Base-by-base conservation (phyloP, 2,113 vertebrate genomes). In the Campylomormyrus numenius region DNA sequence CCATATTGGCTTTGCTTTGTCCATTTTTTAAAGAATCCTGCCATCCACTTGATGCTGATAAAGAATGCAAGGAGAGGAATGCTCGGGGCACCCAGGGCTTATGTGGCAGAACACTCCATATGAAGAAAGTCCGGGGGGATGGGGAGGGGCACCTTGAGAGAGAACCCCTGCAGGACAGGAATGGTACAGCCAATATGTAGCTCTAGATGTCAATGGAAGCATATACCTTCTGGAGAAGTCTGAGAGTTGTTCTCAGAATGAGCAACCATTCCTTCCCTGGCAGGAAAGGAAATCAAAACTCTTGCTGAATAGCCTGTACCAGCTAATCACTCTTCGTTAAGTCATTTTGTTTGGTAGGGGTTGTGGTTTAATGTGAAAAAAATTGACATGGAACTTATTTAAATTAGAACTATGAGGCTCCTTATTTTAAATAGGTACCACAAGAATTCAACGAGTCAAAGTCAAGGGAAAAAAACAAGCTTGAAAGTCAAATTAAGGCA, bases 1-100 rank as follows among this genome's bases (percentile, higher is more conserved):
- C 92, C 93, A 94, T 93, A 48, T 46, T 27, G 39, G 21, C 39
- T 84, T 85, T 42, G 39, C 83, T 85, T 45, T 48, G 5, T 85
- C 35, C 39, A 48, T 80, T 31, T 31, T 39, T 39, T 39, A 80
- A 80, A 80, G 35, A 39, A 42, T 31, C 74, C 80, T n/a, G 80
- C 80, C 13, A 39, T 84, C 35, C 45, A 86, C 5, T 27, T 52
- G 48, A 86, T 52, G 85, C 6, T 48, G 49, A 87, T 87, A 52
- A 87, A 87, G 46, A 87, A 27, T 27, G 45, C 21, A 46, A 49
- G 83, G 83, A 49, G 24, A 87, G 50, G 50, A 56, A 50, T 19
- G 50, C 9, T 21, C 13, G 2, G 19, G 21, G 48, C 42, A 19
- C 8, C 10, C 83, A 39, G 83, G 45, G 83, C 45, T 85, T 46